Conservation (phyloP, 2,888 invertebrate species). For the Agrochola circellaris region DNA sequence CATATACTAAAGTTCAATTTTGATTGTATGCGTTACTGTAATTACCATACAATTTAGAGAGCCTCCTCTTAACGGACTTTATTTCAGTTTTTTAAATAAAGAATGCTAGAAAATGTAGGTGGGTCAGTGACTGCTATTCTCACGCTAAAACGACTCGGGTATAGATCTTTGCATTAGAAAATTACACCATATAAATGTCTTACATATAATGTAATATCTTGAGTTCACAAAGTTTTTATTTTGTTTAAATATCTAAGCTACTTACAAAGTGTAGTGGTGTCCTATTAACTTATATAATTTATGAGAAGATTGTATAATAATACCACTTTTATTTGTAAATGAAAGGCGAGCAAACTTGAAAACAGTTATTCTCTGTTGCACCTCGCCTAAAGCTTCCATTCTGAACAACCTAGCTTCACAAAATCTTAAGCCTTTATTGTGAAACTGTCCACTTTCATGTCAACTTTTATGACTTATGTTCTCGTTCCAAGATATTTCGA, state of each 20-base stretch:
- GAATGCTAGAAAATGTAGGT: neutral
- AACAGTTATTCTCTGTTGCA: neutral
- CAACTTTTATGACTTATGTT: slow-evolving; percentile 30
- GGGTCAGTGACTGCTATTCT: neutral
- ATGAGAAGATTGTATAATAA: too few relatives aligned
- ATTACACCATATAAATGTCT: neutral
- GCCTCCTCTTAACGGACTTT: neutral
- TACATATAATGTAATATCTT: neutral
- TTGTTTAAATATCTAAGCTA: neutral
- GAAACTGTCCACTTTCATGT: slow-evolving; percentile 12
- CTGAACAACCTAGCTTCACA: neutral
- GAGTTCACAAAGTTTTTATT: neutral
- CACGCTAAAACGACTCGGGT: neutral
- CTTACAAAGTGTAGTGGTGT: neutral
- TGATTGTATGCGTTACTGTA: too few relatives aligned
- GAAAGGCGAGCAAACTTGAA: neutral
- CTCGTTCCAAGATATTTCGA: slow-evolving; percentile 11
- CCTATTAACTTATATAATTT: neutral
- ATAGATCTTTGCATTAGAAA: neutral
- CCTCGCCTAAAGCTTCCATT: neutral
- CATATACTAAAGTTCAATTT: too few relatives aligned
- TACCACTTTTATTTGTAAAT: neutral
- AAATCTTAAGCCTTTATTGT: neutral
- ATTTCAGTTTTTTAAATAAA: neutral
- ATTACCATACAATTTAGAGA: too few relatives aligned